Evolutionary conservation across 2,797 vertebrate genomes (phyloP).

Genomic region (Nannoperca australis): DNA sequence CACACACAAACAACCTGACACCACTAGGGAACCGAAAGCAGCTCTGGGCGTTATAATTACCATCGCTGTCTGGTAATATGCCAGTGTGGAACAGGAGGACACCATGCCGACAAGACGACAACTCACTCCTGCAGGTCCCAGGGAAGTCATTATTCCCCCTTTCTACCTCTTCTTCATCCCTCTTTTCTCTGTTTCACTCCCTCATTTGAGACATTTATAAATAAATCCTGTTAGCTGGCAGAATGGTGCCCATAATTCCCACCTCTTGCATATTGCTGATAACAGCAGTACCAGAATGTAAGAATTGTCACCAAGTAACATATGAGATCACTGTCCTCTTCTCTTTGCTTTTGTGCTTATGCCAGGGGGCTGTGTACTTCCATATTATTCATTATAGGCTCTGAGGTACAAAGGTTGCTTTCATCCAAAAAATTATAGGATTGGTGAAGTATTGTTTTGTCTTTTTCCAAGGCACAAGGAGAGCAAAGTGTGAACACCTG

Average conservation of each 20-base stretch:
- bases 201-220: conserved; percentile 58
- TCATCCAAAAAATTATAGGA: conserved; percentile 46
- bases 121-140: conserved; percentile 54
- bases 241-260: conserved; percentile 45
- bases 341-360: conserved; percentile 27
- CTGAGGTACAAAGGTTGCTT: conserved; percentile 48
- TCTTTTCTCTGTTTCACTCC: conserved; percentile 9
- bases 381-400: conserved; percentile 52
- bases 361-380: conserved; percentile 34
- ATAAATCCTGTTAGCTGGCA: conserved; percentile 66
- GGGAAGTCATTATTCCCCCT: conserved; percentile 50
- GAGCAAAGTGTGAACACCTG: conserved; percentile 26
- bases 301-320: conserved; percentile 45
- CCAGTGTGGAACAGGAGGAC: conserved; percentile 39
- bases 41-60: conserved; percentile 63
- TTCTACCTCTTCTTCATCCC: conserved; percentile 12
- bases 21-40: conserved; percentile 37
- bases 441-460: conserved; percentile 40
- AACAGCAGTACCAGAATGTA: conserved; percentile 33
- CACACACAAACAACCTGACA: conserved; percentile 49
- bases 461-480: neutral
- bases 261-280: conserved; percentile 58
- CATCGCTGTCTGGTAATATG: conserved; percentile 51
- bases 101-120: conserved; percentile 32
- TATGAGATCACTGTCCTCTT: conserved; percentile 48